Evolutionary conservation across 1,140 invertebrate species (phyloP).

Genomic region (Orussus abietinus): DNA sequence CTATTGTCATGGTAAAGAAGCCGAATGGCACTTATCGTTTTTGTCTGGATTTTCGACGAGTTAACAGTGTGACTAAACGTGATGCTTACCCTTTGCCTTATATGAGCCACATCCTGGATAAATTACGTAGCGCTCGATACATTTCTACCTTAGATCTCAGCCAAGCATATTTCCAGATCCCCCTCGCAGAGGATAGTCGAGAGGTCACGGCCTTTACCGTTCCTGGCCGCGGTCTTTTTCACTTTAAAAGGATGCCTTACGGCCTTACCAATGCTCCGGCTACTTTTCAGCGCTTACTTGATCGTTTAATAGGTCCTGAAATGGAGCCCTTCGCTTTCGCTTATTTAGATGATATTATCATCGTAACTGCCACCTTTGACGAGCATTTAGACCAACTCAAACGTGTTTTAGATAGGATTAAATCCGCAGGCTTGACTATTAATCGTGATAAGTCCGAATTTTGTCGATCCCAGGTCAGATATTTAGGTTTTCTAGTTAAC

Average conservation of each 20-base stretch:
- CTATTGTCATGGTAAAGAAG: no score
- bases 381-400: no score
- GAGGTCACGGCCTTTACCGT: conserved; percentile 43
- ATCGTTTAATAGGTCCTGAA: no score
- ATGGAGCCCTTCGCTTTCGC: no score
- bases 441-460: conserved; percentile 34
- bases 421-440: conserved; percentile 20
- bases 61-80: no score
- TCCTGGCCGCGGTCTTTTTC: conserved; percentile 25
- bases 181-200: conserved; percentile 11
- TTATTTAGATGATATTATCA: no score
- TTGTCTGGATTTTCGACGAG: no score
- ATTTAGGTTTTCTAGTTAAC: conserved; percentile 36
- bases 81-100: conserved; percentile 26
- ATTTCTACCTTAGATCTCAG: conserved; percentile 28
- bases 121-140: conserved; percentile 15
- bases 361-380: no score
- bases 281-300: conserved; percentile 37
- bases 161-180: conserved; percentile 31
- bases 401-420: conserved; percentile 16
- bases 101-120: conserved; percentile 12
- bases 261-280: conserved; percentile 39
- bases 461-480: conserved; percentile 28
- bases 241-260: conserved; percentile 37
- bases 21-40: no score